phyloP scores from a whole-genome alignment of 2,797 vertebrate genomes.

The Pangasius larnaudii region DNA sequence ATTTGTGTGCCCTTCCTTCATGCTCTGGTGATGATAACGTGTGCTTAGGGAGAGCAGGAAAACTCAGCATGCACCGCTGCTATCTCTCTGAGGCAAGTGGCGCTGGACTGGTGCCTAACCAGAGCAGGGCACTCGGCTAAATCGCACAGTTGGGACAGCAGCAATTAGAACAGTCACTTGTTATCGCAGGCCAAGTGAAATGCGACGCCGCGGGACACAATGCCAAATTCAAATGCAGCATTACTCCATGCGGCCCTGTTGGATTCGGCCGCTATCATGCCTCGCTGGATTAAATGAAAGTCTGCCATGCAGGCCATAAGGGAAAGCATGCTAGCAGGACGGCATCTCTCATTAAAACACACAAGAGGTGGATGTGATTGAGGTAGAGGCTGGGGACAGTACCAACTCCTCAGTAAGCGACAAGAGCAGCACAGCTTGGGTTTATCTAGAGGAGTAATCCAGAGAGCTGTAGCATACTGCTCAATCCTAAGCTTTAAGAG shows the following conservation, averaged over 20 bases:
- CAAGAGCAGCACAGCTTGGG: slow-evolving; percentile 26
- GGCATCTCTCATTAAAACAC: slow-evolving; percentile 56
- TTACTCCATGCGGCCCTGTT: slow-evolving; percentile 67
- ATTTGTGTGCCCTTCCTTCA: slow-evolving; percentile 25
- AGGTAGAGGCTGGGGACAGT: slow-evolving; percentile 5
- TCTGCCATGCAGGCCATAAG: slow-evolving; percentile 42
- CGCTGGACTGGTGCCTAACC: slow-evolving; percentile 54
- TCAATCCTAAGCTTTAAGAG: slow-evolving; percentile 28
- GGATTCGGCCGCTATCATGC: slow-evolving; percentile 68
- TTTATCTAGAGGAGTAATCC: slow-evolving; percentile 44
- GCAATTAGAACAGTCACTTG: slow-evolving; percentile 81
- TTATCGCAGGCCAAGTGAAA: slow-evolving; percentile 70
- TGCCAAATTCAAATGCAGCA: slow-evolving; percentile 54
- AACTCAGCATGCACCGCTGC: slow-evolving; percentile 26
- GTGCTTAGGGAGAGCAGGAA: slow-evolving; percentile 40
- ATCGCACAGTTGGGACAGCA: slow-evolving; percentile 72
- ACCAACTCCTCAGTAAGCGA: neutral
- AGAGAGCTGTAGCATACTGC: slow-evolving; percentile 28
- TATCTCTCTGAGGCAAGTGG: slow-evolving; percentile 38
- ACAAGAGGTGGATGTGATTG: slow-evolving; percentile 46
- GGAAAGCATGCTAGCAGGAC: slow-evolving; percentile 49
- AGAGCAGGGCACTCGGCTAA: slow-evolving; percentile 67
- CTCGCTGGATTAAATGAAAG: slow-evolving; percentile 53
- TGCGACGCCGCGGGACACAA: slow-evolving; percentile 50
- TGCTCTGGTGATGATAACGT: slow-evolving; percentile 26